A percentile compares a stretch with the other conserved stretches of the same genome.
Evolutionary conservation across 2,888 invertebrate genomes (phyloP).

Genomic region (Aspidiotus rigidus): DNA sequence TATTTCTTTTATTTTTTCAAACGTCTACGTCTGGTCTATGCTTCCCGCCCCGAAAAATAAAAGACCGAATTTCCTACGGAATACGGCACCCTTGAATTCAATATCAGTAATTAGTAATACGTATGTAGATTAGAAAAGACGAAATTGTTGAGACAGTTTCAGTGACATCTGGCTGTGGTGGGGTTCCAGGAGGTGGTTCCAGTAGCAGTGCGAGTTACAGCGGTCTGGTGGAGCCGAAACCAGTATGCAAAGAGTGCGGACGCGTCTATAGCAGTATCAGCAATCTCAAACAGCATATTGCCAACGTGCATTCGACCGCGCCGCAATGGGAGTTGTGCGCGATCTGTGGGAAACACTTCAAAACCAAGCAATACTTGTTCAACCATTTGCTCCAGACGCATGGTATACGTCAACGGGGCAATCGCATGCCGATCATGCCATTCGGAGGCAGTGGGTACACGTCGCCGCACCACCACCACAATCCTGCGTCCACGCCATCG

Average conservation of each 20-base stretch:
- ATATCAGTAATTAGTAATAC: background rate
- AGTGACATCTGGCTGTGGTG: conserved; percentile 36
- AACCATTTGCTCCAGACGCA: conserved; percentile 67
- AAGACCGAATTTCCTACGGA: no score
- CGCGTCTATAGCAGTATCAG: conserved; percentile 46
- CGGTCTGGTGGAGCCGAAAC: conserved; percentile 38
- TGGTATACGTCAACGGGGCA: conserved; percentile 56
- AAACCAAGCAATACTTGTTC: conserved; percentile 66
- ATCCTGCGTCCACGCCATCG: conserved; percentile 3
- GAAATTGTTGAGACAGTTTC: conserved; percentile 11
- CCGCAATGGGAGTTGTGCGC: conserved; percentile 63
- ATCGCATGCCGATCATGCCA: conserved; percentile 38
- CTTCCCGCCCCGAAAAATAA: background rate
- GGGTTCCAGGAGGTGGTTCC: conserved; percentile 34
- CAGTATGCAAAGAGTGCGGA: conserved; percentile 42
- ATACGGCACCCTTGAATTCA: no score
- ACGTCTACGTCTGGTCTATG: background rate
- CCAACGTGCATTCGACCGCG: conserved; percentile 63
- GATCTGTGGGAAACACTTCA: conserved; percentile 65
- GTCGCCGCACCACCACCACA: conserved; percentile 6
- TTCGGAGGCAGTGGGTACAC: conserved; percentile 1
- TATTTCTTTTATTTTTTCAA: background rate
- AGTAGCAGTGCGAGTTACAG: conserved; percentile 28
- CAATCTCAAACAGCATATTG: conserved; percentile 66
- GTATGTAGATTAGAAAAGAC: background rate